Evolutionary conservation across 1,140 invertebrate species (phyloP).

Genomic region (Aricia agestis): DNA sequence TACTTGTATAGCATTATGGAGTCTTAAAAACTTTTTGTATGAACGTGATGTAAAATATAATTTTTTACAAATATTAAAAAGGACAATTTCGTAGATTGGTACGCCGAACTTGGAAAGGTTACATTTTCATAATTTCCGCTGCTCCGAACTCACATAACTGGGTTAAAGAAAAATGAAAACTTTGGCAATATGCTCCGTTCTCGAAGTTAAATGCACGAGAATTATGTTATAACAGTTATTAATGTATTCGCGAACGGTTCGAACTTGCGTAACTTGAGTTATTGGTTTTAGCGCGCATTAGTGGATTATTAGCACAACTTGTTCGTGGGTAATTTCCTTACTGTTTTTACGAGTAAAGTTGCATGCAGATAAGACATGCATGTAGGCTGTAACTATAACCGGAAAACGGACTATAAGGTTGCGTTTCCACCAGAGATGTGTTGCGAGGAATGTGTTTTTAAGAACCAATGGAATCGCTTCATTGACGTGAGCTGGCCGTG

Average conservation of each 20-base stretch:
- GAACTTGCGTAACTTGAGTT: slow-evolving; percentile 1
- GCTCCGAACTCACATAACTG: slow-evolving; percentile 37
- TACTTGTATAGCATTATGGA: too few species aligned
- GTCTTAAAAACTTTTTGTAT: too few species aligned
- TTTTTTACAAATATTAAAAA: background rate
- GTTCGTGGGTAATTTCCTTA: too few species aligned
- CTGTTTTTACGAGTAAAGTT: too few species aligned
- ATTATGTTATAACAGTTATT: slow-evolving; percentile 39
- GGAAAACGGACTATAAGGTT: too few species aligned
- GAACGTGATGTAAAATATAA: background rate
- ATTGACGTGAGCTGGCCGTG: too few species aligned
- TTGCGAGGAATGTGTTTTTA: too few species aligned
- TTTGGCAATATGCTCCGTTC: slow-evolving; percentile 47
- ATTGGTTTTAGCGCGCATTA: background rate
- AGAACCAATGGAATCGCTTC: too few species aligned
- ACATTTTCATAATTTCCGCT: slow-evolving; percentile 23
- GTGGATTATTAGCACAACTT: background rate
- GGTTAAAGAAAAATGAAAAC: slow-evolving; percentile 58
- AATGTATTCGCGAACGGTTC: slow-evolving; percentile 2
- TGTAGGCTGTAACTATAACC: too few species aligned
- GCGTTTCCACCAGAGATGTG: too few species aligned
- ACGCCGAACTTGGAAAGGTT: slow-evolving; percentile 11
- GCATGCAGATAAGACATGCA: too few species aligned
- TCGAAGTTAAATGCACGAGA: slow-evolving; percentile 41
- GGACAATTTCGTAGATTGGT: background rate